These are phyloP conservation scores for Muscicapa adusta DNA, from an alignment of 2,113 vertebrate genomes.

Conservation along the genomic window DNA sequence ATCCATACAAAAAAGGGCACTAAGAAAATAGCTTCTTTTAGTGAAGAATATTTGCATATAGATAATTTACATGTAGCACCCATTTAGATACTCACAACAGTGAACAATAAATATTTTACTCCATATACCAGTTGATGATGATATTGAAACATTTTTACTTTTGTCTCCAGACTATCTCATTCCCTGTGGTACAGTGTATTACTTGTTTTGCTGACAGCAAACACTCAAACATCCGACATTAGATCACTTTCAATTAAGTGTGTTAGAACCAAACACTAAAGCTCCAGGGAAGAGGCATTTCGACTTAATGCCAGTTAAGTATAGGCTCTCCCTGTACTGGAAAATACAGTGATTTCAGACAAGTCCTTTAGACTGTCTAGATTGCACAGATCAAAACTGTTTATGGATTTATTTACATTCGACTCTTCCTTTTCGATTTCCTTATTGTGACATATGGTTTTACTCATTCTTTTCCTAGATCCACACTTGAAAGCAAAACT, in stretches of 20 bases:
- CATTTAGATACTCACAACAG: neutral
- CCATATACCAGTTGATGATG: neutral
- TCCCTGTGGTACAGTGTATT: neutral
- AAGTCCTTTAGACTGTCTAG: neutral
- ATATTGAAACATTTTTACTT: neutral
- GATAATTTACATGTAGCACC: neutral
- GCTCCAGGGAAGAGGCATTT: slow-evolving; percentile 51
- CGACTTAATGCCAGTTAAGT: slow-evolving; percentile 8
- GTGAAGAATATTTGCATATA: neutral
- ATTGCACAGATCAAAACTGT: neutral
- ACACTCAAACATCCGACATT: slow-evolving; percentile 51
- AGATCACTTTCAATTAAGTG: slow-evolving; percentile 68
- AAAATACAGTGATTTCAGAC: neutral
- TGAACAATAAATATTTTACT: slow-evolving; percentile 39
- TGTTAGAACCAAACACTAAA: slow-evolving; percentile 42
- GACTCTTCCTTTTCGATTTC: neutral
- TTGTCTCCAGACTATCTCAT: neutral
- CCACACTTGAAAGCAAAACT: neutral
- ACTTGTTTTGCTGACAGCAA: slow-evolving; percentile 66
- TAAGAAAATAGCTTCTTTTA: neutral
- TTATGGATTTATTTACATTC: neutral
- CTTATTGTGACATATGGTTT: neutral
- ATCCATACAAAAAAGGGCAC: accelerated
- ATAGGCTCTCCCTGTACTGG: neutral
- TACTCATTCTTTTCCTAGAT: neutral